These are phyloP conservation scores for Nemapogon koenigi DNA, from an alignment of 2,888 invertebrate genomes.

Conservation along the genomic window DNA sequence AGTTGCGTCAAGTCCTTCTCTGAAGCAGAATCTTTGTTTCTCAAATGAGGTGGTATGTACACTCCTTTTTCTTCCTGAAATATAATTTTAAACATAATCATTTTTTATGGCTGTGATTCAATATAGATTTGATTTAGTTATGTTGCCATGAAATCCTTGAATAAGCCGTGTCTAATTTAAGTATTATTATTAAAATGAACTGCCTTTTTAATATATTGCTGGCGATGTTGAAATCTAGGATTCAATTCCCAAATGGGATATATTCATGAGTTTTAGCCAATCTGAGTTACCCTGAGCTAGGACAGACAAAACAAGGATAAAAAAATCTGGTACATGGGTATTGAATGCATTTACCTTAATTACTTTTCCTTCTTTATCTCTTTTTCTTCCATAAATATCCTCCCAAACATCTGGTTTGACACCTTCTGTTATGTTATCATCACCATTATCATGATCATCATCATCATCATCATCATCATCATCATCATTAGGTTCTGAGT, in stretches of 20 bases:
- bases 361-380: slow-evolving; percentile 82
- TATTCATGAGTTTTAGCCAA: too few species aligned
- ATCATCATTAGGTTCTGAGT: slow-evolving; percentile 18
- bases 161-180: too few species aligned
- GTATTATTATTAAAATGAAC: too few species aligned
- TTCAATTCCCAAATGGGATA: too few species aligned
- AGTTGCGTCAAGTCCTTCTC: slow-evolving; percentile 70
- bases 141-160: too few species aligned
- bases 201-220: too few species aligned
- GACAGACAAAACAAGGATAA: too few species aligned
- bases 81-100: not conserved
- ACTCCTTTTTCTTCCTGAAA: slow-evolving; percentile 59
- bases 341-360: slow-evolving; percentile 69
- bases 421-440: slow-evolving; percentile 17
- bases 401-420: slow-evolving; percentile 70
- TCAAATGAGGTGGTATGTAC: slow-evolving; percentile 85
- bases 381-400: slow-evolving; percentile 91
- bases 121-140: too few species aligned
- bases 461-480: slow-evolving; percentile 18
- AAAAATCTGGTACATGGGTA: too few species aligned
- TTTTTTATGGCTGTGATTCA: too few species aligned
- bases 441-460: slow-evolving; percentile 17
- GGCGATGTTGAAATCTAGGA: too few species aligned
- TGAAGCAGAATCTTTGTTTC: slow-evolving; percentile 61
- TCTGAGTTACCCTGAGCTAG: too few species aligned